Evolutionary conservation across 2,888 invertebrate species (phyloP).

Genomic region (Apeira syringaria): DNA sequence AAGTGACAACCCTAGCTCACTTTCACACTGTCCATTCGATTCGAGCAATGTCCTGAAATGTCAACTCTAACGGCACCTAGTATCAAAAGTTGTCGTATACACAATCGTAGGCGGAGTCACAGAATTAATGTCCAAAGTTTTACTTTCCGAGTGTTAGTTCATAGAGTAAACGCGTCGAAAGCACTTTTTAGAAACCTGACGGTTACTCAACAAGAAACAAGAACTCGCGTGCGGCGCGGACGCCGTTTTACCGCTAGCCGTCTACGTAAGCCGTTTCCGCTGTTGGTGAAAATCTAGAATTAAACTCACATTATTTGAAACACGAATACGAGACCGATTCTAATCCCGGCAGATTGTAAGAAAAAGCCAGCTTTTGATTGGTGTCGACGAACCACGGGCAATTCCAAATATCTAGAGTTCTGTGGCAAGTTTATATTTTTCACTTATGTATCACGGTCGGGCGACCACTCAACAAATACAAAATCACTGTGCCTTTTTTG

Average conservation of each 20-base stretch:
- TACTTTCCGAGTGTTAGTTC: slow-evolving; percentile 43
- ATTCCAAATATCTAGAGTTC: slow-evolving; percentile 45
- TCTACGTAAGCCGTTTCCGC: slow-evolving; percentile 80
- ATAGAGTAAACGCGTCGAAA: slow-evolving; percentile 53
- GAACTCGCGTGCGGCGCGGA: slow-evolving; percentile 73
- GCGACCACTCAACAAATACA: slow-evolving; percentile 35
- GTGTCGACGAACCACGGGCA: slow-evolving; percentile 45
- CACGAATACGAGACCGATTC: slow-evolving; percentile 55
- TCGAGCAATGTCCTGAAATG: slow-evolving; percentile 21
- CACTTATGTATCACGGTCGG: slow-evolving; percentile 40
- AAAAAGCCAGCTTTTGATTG: slow-evolving; percentile 46
- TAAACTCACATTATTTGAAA: slow-evolving; percentile 69
- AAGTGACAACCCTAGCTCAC: slow-evolving; percentile 29
- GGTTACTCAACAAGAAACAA: slow-evolving; percentile 71
- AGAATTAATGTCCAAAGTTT: slow-evolving; percentile 46
- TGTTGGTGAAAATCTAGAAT: slow-evolving; percentile 79
- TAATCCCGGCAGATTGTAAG: slow-evolving; percentile 40
- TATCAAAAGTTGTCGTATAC: slow-evolving; percentile 47
- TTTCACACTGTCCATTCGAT: slow-evolving; percentile 31
- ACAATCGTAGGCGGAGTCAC: slow-evolving; percentile 35
- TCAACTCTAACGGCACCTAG: slow-evolving; percentile 58
- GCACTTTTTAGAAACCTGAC: slow-evolving; percentile 75
- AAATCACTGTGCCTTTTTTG: slow-evolving; percentile 36
- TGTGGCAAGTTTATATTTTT: slow-evolving; percentile 39
- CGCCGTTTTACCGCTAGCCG: slow-evolving; percentile 79